Evolutionary conservation across 2,888 invertebrate genomes (phyloP).

Genomic region (Scaptomyza tumidula): DNA sequence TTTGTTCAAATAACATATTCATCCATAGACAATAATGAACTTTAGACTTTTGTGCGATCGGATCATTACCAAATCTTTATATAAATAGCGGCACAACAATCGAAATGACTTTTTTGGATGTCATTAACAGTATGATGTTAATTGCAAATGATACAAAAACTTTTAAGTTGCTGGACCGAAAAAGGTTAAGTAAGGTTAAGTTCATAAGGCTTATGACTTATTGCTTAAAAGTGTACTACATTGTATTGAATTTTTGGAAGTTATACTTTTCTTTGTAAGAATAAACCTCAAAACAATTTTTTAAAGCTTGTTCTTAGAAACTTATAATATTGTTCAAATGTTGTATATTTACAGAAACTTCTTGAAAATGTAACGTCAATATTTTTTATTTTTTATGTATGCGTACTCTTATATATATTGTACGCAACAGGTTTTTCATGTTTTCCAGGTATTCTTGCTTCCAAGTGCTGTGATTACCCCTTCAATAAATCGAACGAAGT

Average conservation of each 20-base stretch:
- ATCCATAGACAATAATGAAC: neutral
- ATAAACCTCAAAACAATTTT: too few relatives aligned
- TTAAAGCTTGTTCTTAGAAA: too few relatives aligned
- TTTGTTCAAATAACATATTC: neutral
- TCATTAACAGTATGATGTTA: neutral
- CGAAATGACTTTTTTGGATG: neutral
- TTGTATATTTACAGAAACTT: too few relatives aligned
- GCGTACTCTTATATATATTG: too few relatives aligned
- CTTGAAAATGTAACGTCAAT: too few relatives aligned
- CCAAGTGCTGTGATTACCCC: neutral
- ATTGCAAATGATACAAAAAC: slow-evolving; percentile 2
- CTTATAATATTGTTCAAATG: too few relatives aligned
- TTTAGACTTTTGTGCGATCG: slow-evolving; percentile 1
- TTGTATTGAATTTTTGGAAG: too few relatives aligned
- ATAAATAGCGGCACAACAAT: neutral
- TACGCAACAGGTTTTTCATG: neutral
- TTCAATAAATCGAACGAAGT: too few relatives aligned
- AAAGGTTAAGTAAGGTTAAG: too few relatives aligned
- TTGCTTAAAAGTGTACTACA: neutral
- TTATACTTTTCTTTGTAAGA: too few relatives aligned
- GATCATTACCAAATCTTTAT: neutral
- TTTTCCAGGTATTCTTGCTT: neutral
- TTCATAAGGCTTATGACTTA: neutral
- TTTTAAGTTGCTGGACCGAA: neutral
- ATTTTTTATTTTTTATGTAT: too few relatives aligned